Evolutionary conservation across 2,888 invertebrate species (phyloP), one percentile per base, ranked within the genome.

Genomic region (Macrosiphum euphorbiae): DNA sequence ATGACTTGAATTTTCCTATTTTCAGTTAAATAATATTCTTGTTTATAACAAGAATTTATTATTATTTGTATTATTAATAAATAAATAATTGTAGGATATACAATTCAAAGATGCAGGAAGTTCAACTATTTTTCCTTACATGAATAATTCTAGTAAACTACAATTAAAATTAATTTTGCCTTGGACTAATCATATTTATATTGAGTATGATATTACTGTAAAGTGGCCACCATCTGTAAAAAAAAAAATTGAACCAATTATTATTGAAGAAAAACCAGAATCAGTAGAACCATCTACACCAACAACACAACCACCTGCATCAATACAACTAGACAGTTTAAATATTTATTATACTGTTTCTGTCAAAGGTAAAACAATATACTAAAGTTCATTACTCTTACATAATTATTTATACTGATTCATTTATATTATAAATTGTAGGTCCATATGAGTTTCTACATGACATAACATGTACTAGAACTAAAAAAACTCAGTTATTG

Each of bases 401-500:
- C 4, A 4, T 55, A 86, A 44, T 86, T 58, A 55, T 55, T 91
- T 26, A 5, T 55, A 55, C 26, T 88, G 26, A 86, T 86, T 28
- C 28, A 50, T 89, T 67, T 24, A 50, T 90, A 47, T 78, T 78
- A 50, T 90, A 61, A n/a, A n/a, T 44, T 67, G 24, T 95, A 96
- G 97, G 97, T 58, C 97, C 97, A 1, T 97, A 98, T 95, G 97
- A 97, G 95, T 97, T 98, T 96, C 96, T 98, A 58, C 97, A 97
- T 95, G 98, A 98, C 95, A 97, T 98, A 92, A 97, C 97, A 5
- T 97, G 97, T 95, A 95, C 96, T 86, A 96, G 97, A 94, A 97
- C 61, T 50, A 94, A 94, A 86, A 94, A 94, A 86, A 52, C 47
- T 2, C 58, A 85, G 41, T 35, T 47, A 55, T 28, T n/a, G 8